Evolutionary conservation across 2,797 vertebrate species (phyloP), one percentile per base, ranked within the genome.

Genomic region (Gadopsis bispinosus): DNA sequence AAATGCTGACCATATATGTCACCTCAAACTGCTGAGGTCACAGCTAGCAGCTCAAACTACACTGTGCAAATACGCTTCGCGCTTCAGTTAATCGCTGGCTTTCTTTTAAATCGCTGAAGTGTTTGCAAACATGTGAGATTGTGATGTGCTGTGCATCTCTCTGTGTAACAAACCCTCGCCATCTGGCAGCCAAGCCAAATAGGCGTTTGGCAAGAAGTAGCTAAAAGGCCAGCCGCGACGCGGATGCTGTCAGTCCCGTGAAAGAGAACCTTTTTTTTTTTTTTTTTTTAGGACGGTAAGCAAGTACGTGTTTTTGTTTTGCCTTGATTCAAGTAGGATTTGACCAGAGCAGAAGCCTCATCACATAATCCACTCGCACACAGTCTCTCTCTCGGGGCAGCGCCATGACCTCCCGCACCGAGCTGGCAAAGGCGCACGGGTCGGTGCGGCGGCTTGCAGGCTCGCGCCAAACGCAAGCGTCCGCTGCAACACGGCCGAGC

Each of bases 361-460:
- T 77, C 82, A 79, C 78, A 89, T 90, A 89, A 90, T 89, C 91
- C 87, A 72, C 76, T 90, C 87, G 84, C 75, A 73, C 84, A 51
- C 77, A 65, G 69, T 88, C 67, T 69, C 77, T 80, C 80, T 80
- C 81, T 83, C 71, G 0, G 68, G 90, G 77, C 86, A 75, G 16
- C 79, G 85, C 90, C 85, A 78, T 79, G 81, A 86, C 79, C 79
- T 82, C 76, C 81, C 45, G 79, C 85, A 81, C 89, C 88, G 71
- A 88, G 83, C 88, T 93, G 90, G 89, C 82, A 41, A 45, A 71
- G 53, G 60, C 77, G 29, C 75, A 77, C 75, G 72, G 59, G 81
- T 11, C 11, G 81, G 75, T 64, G 83, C 75, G 14, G 79, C 75
- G 76, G 31, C 29, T 69, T 68, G 80, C 39, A 69, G 41, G 54